Base-by-base conservation (phyloP, 2,888 invertebrate genomes). In the Drosophila melanosoma region DNA sequence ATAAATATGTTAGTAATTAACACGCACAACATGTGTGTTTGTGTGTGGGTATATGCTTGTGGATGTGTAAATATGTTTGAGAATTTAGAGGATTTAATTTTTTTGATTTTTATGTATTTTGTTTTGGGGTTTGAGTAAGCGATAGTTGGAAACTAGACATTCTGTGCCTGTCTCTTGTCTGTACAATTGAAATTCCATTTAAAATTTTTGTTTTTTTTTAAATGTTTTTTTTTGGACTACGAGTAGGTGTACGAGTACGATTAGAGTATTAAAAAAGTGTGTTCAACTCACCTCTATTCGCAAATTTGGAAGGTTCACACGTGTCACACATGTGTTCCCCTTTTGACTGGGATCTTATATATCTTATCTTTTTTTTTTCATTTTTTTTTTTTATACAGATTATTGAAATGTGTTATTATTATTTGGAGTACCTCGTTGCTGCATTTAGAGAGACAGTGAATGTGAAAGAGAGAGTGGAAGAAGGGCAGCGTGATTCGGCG, bases 371-470 rank as follows among this genome's bases (percentile, higher is more conserved):
- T 83, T 72, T 74, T 72, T 63, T 67, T 53, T 72, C 58, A 26
- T 26, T 26, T 62, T 72, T n/a, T n/a, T 62, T 62, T 77, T 71
- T 69, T 72, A 69, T 69, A 79, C 70, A 80, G 78, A 81, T 82
- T 87, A 84, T 79, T 84, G 71, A 74, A 85, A 87, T 84, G 81
- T 84, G 66, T 80, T 81, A 82, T 87, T 77, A 84, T 85, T 82
- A 74, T 86, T 83, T 83, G 71, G 87, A 83, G 87, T 87, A 87
- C 87, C 87, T 87, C 87, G 83, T 80, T 80, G 85, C 79, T 81
- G 75, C 82, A 69, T 59, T 56, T n/a, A 56, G 38, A 53, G 58
- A 56, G 48, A 53, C 45, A 45, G 45, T 45, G 45, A 23, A 26
- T 45, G 56, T 45, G 23, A 45, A 49, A 33, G 51, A 42, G 45